Evolutionary conservation across 2,888 invertebrate genomes (phyloP), one percentile per base, ranked within the genome.

Genomic region (Strigamia crassipes): DNA sequence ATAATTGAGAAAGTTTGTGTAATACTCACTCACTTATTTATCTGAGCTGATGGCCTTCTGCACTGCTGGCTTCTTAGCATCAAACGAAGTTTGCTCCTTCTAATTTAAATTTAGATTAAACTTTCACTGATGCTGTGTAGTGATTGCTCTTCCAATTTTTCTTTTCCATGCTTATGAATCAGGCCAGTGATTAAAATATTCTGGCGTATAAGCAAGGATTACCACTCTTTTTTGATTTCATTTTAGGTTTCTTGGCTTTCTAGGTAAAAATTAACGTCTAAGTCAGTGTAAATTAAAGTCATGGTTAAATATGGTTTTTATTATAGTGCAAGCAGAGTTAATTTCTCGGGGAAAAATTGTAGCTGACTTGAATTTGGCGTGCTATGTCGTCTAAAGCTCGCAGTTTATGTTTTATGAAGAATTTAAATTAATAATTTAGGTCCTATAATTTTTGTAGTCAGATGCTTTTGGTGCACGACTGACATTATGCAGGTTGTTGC

Each of bases 81-180:
- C 73, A 73, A 73, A 73, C 73, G 73, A 73, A 73, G 73, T 73
- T 73, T 73, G 73, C 73, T 73, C 73, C 31, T 73, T 73, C 73
- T 73, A 73, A 73, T 73, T 73, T 73, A 73, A 73, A 73, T 73
- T 73, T 73, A 73, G 73, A 73, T 73, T 73, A 73, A 73, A 73
- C 73, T 73, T 27, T 73, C 31, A 73, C 73, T 73, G 73, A 73
- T 73, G 73, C 73, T 73, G 73, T 73, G 73, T 73, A 73, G 73
- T 73, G 73, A 73, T 73, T 73, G 73, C 73, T 27, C 73, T 73
- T 73, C 73, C 73, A 73, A 73, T 73, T 73, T 73, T 73, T 73
- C 73, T 73, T 73, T 66, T 73, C 73, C 73, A 31, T 73, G 73
- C 73, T 73, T 73, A 27, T 8, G 73, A 73, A 73, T 73, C 73